Conservation (phyloP, 1,140 invertebrate genomes). For the Lucilia cuprina region DNA sequence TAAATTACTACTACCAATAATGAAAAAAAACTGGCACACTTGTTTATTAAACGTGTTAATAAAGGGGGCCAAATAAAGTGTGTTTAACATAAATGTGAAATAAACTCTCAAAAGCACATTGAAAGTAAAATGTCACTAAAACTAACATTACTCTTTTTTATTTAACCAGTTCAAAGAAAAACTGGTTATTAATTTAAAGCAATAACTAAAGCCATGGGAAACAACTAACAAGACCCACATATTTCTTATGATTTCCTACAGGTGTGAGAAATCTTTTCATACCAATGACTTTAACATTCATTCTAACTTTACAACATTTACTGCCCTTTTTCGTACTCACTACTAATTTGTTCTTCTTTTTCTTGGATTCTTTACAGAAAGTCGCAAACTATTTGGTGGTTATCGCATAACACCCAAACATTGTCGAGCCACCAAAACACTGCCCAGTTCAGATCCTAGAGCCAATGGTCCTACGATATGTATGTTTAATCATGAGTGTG, state of each 20-base stretch:
- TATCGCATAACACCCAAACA: constrained; percentile 82
- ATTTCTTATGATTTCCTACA: no score
- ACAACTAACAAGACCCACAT: no score
- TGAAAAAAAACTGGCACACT: constrained; percentile 3
- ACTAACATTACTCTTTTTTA: background rate
- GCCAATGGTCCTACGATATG: constrained; percentile 79
- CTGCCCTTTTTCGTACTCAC: background rate
- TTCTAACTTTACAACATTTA: no score
- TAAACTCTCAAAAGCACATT: background rate
- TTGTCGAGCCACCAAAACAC: constrained; percentile 70
- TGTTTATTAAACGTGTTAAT: constrained; percentile 3
- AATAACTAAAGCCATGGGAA: no score
- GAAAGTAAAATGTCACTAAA: background rate
- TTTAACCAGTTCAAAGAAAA: background rate
- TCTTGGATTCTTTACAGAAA: constrained; percentile 63
- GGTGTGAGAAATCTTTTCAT: no score
- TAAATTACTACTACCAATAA: background rate
- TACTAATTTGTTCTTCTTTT: background rate
- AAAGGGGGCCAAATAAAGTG: background rate
- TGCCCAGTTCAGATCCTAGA: constrained; percentile 66
- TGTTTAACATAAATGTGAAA: background rate
- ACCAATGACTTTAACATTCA: no score
- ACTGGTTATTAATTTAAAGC: background rate
- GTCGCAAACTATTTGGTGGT: constrained; percentile 81
- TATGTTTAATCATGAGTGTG: constrained; percentile 94